Evolutionary conservation across 2,888 invertebrate genomes (phyloP).

Genomic region (Macroteleia sp.): DNA sequence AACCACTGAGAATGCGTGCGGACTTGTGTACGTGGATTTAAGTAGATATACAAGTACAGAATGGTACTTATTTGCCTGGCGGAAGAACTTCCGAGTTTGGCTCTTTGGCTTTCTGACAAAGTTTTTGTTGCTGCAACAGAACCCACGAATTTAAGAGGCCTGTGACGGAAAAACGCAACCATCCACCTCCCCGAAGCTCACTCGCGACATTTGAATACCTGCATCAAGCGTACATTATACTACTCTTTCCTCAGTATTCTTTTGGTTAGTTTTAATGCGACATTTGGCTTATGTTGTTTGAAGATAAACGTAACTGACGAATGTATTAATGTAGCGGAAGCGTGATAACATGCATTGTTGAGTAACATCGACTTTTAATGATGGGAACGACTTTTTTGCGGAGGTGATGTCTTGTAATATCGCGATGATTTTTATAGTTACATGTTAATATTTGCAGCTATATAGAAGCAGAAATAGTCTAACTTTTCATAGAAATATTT

Average conservation of each 20-base stretch:
- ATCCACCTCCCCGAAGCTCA: neutral
- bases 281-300: slow-evolving; percentile 45
- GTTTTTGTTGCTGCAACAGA: slow-evolving; percentile 20
- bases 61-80: slow-evolving; percentile 31
- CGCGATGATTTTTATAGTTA: too few species aligned
- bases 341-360: slow-evolving; percentile 29
- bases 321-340: slow-evolving; percentile 52
- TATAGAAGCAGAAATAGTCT: too few species aligned
- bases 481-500: too few species aligned
- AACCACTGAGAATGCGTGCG: slow-evolving; percentile 73
- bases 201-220: slow-evolving; percentile 9
- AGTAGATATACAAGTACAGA: slow-evolving; percentile 25
- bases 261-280: slow-evolving; percentile 21
- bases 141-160: slow-evolving; percentile 16
- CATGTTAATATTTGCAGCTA: too few species aligned
- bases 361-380: slow-evolving; percentile 12
- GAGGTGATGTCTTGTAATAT: too few species aligned
- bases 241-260: neutral
- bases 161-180: neutral
- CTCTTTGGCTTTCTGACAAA: slow-evolving; percentile 50
- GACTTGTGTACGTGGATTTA: slow-evolving; percentile 43
- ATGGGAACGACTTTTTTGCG: slow-evolving; percentile 17
- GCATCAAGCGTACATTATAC: slow-evolving; percentile 16
- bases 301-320: slow-evolving; percentile 42
- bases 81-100: slow-evolving; percentile 66